Base-by-base conservation (phyloP, 2,888 invertebrate genomes). In the Diadegma fenestrale region DNA sequence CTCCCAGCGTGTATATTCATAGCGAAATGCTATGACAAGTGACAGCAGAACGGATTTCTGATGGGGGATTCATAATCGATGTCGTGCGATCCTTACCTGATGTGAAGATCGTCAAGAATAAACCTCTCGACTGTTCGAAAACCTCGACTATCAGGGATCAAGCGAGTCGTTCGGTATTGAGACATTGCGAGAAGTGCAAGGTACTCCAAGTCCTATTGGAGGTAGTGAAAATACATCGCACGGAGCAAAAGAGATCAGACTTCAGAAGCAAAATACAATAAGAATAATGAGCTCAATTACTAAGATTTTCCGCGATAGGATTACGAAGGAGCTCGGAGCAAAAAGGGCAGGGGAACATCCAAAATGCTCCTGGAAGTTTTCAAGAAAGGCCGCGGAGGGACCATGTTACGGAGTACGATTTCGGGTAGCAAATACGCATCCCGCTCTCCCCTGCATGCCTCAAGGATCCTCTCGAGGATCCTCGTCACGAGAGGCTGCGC, bases 201-300 rank as follows among this genome's bases (percentile, higher is more conserved):
- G 41, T 75, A 45, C 58, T 71, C 37, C 33, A 51, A 61, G 71
- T 76, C 26, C 5, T 22, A 51, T 85, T 22, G 54, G 54, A 63
- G 75, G 6, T 48, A 71, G 69, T 58, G 41, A 22, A 33, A 41
- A 72, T 71, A 76, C 17, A 58, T 71, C 26, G 37, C 41, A n/a
- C 5, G 51, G 54, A 64, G 30, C 8, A 51, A 54, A 54, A 51
- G 58, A 12, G 68, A 37, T 63, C 73, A n/a, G 73, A 54, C 58
- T 54, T 73, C 63, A 45, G 51, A 37, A 73, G 1, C 54, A 73
- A n/a, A n/a, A 58, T 72, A 19, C 58, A 79, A 64, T 82, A 43
- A 69, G 66, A 58, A 22, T 19, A 76, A 63, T 82, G 58, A 69
- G 73, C 82, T 85, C 79, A 85, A 85, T 85, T 85, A 79, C 79